Conservation (phyloP, 2,888 invertebrate genomes). For the Conchocele bisecta region DNA sequence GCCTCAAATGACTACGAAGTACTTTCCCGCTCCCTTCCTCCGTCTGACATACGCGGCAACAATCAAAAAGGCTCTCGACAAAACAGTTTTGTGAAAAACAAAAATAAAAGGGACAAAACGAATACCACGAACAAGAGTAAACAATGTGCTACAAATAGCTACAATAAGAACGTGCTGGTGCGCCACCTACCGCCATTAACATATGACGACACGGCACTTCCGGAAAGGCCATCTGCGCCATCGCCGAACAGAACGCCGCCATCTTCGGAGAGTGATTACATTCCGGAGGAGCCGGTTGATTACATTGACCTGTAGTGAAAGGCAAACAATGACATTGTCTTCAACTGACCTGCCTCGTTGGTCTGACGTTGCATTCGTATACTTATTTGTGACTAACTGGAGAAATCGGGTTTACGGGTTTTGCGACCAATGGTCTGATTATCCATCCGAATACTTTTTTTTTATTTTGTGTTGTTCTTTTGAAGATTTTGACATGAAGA, state of each 20-base stretch:
- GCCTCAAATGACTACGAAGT: constrained; percentile 55
- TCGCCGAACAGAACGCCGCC: constrained; percentile 70
- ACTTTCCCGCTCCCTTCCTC: constrained; percentile 45
- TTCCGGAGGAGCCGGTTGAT: constrained; percentile 68
- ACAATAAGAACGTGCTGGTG: constrained; percentile 23
- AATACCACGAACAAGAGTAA: constrained; percentile 14
- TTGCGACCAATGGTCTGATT: too few relatives aligned
- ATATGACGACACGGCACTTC: constrained; percentile 55
- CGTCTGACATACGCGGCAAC: constrained; percentile 43
- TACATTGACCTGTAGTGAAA: constrained; percentile 61
- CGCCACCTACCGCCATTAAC: constrained; percentile 67
- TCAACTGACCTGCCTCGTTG: too few relatives aligned
- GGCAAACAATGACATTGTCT: too few relatives aligned
- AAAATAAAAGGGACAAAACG: constrained; percentile 9
- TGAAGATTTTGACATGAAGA: too few relatives aligned
- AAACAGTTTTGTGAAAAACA: constrained; percentile 37
- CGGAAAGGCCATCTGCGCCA: constrained; percentile 68
- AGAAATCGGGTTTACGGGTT: too few relatives aligned
- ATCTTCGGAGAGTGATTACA: constrained; percentile 50
- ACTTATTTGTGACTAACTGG: too few relatives aligned
- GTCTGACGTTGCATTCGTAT: too few relatives aligned
- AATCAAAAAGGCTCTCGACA: constrained; percentile 25
- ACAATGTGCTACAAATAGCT: constrained; percentile 4
- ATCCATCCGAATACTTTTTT: too few relatives aligned
- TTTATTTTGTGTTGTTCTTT: too few relatives aligned